Evolutionary conservation across 2,888 invertebrate genomes (phyloP).

Genomic region (Drosophila yooni): DNA sequence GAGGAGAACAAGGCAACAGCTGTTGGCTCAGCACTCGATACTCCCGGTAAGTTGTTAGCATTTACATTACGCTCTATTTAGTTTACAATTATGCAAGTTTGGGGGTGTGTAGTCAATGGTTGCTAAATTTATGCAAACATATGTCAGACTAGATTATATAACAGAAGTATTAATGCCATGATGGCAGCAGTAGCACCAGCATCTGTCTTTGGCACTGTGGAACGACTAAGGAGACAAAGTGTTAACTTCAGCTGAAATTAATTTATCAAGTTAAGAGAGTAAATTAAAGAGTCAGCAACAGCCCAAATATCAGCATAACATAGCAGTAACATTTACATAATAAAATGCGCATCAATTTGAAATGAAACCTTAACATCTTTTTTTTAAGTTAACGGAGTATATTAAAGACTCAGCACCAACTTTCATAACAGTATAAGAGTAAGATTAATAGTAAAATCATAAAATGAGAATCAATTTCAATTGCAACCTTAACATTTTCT

Average conservation of each 20-base stretch:
- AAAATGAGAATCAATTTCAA: too few species aligned
- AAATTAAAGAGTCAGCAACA: background rate
- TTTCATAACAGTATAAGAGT: background rate
- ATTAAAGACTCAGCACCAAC: background rate
- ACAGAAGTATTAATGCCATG: constrained; percentile 54
- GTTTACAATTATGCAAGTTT: constrained; percentile 67
- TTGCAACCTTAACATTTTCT: too few species aligned
- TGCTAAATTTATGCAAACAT: constrained; percentile 77
- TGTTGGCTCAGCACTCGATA: constrained; percentile 37
- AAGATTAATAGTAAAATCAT: background rate
- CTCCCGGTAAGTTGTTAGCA: constrained; percentile 64
- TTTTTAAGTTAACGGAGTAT: too few species aligned
- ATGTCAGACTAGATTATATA: constrained; percentile 74
- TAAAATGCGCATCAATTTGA: background rate
- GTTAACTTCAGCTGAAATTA: background rate
- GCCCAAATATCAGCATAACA: background rate
- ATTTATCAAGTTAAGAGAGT: background rate
- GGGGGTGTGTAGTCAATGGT: constrained; percentile 4
- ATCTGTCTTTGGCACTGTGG: constrained; percentile 30
- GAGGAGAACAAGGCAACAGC: constrained; percentile 21
- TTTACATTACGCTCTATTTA: constrained; percentile 67
- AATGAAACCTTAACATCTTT: background rate
- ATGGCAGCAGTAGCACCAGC: constrained; percentile 15
- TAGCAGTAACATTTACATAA: too few species aligned
- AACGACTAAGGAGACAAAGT: background rate